These are phyloP conservation scores for Carassius auratus DNA, from an alignment of 2,113 vertebrate species.

Conservation along the genomic window DNA sequence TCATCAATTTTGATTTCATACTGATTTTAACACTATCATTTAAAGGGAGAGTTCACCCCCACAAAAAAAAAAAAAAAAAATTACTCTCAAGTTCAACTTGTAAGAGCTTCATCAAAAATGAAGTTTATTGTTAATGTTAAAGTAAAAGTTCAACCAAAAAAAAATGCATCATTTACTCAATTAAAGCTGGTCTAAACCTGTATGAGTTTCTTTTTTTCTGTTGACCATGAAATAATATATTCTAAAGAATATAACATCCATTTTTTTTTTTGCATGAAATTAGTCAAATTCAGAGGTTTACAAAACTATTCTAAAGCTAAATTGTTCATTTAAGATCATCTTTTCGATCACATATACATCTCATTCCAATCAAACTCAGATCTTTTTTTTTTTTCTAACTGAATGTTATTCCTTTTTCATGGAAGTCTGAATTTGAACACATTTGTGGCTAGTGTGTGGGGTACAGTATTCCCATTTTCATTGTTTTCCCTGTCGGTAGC, in stretches of 20 bases:
- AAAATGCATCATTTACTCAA: too few relatives aligned
- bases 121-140: too few relatives aligned
- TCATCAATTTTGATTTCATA: background rate
- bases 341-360: background rate
- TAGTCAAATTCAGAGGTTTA: background rate
- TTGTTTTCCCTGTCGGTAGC: background rate
- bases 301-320: background rate
- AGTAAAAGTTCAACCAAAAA: too few relatives aligned
- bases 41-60: too few relatives aligned
- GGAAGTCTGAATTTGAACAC: background rate
- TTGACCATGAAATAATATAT: too few relatives aligned
- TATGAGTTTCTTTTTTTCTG: too few relatives aligned
- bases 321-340: background rate
- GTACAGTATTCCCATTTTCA: background rate
- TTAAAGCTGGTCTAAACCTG: too few relatives aligned
- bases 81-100: too few relatives aligned
- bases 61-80: too few relatives aligned
- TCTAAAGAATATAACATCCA: too few relatives aligned
- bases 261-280: background rate
- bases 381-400: background rate
- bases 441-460: background rate
- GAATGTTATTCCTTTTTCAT: background rate
- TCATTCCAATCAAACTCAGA: background rate
- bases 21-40: background rate
- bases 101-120: too few relatives aligned